phyloP scores from a whole-genome alignment of 2,888 invertebrate genomes.

The Cetonia aurata region DNA sequence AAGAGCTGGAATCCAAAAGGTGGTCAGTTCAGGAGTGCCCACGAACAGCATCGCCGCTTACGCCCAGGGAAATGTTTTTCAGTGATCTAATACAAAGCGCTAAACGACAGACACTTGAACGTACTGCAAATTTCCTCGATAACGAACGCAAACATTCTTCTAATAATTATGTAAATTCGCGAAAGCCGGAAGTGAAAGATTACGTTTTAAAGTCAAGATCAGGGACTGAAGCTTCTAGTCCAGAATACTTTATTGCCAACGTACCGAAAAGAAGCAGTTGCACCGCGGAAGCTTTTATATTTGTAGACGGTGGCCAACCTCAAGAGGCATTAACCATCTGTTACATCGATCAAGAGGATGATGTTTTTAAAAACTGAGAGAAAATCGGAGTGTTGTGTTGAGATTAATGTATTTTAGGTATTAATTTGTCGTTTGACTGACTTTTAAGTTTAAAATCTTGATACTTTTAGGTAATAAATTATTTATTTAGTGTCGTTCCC shows the following conservation, averaged over 20 bases:
- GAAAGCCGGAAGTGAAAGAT: slow-evolving; percentile 43
- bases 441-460: too few relatives aligned
- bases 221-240: slow-evolving; percentile 37
- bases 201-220: slow-evolving; percentile 39
- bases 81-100: slow-evolving; percentile 47
- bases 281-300: slow-evolving; percentile 48
- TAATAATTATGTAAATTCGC: slow-evolving; percentile 23
- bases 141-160: slow-evolving; percentile 44
- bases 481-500: too few relatives aligned
- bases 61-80: slow-evolving; percentile 48
- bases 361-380: slow-evolving; percentile 36
- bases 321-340: slow-evolving; percentile 41
- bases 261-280: slow-evolving; percentile 41
- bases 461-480: too few relatives aligned
- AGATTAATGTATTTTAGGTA: too few relatives aligned
- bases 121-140: slow-evolving; percentile 45
- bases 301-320: slow-evolving; percentile 45
- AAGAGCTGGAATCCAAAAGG: slow-evolving; percentile 16
- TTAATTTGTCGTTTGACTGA: too few relatives aligned
- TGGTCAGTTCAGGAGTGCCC: slow-evolving; percentile 20
- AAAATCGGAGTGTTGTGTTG: too few relatives aligned
- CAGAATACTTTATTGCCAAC: slow-evolving; percentile 49
- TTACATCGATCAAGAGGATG: slow-evolving; percentile 41
- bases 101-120: slow-evolving; percentile 18
- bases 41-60: slow-evolving; percentile 41